Evolutionary conservation across 2,888 invertebrate genomes (phyloP).

Genomic region (Dasypogon diadema): DNA sequence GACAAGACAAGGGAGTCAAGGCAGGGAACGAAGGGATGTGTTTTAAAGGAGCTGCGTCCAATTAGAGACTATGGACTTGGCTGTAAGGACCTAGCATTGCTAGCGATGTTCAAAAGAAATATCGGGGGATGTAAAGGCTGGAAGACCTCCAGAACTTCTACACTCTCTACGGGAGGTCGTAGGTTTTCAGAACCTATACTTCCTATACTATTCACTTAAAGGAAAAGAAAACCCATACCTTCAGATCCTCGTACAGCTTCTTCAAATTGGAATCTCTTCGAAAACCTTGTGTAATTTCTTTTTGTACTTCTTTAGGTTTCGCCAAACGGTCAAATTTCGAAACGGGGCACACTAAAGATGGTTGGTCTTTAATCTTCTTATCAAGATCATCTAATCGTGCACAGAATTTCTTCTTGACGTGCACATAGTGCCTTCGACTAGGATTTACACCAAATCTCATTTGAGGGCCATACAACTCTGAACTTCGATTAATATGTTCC

Average conservation of each 20-base stretch:
- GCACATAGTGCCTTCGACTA: constrained; percentile 71
- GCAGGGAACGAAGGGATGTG: no score
- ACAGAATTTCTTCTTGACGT: constrained; percentile 62
- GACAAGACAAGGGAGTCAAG: no score
- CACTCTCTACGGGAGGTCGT: no score
- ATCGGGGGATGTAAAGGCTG: no score
- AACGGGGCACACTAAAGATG: constrained; percentile 61
- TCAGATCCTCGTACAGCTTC: constrained; percentile 64
- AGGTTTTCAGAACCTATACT: no score
- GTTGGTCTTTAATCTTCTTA: constrained; percentile 59
- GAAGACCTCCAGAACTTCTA: no score
- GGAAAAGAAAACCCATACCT: no score
- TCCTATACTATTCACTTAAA: no score
- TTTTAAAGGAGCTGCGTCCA: no score
- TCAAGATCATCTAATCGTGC: constrained; percentile 64
- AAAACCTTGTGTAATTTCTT: constrained; percentile 65
- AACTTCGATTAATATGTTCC: constrained; percentile 72
- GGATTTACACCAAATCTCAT: constrained; percentile 77
- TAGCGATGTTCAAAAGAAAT: no score
- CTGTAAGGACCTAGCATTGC: no score
- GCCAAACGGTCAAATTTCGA: constrained; percentile 63
- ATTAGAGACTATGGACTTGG: no score
- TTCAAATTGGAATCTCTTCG: constrained; percentile 64
- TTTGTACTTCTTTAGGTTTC: constrained; percentile 62
- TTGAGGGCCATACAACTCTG: constrained; percentile 75